These are phyloP conservation scores for Pollenia labialis DNA, from an alignment of 2,888 invertebrate species.

Conservation along the genomic window DNA sequence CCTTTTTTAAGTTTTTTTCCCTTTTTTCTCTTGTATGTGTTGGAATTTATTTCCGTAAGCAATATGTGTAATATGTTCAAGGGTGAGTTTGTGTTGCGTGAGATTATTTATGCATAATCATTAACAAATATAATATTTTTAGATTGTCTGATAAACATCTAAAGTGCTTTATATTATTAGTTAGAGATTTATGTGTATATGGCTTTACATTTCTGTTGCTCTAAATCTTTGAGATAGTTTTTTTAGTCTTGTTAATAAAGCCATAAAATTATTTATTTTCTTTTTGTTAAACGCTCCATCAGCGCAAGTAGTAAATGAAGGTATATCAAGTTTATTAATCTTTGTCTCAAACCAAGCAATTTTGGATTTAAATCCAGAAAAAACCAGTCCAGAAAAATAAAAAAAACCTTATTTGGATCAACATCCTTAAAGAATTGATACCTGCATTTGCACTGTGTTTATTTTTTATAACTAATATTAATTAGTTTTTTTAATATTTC, in stretches of 20 bases:
- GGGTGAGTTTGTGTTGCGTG: neutral
- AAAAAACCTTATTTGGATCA: no score
- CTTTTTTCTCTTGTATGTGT: neutral
- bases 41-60: conserved; percentile 15
- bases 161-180: conserved; percentile 44
- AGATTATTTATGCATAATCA: conserved; percentile 62
- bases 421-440: no score
- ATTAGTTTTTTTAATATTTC: no score
- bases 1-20: neutral
- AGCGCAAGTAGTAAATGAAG: no score
- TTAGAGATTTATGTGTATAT: neutral
- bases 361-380: no score
- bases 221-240: neutral
- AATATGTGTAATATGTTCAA: neutral
- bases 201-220: no score
- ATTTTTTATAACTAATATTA: no score
- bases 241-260: conserved; percentile 26
- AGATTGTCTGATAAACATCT: conserved; percentile 51
- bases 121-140: conserved; percentile 60
- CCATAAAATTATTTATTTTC: conserved; percentile 22
- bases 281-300: neutral
- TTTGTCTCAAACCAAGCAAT: no score
- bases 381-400: no score
- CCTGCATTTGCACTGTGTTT: no score
- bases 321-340: no score